phyloP scores from a whole-genome alignment of 2,797 vertebrate species.

The Amphiprion clarkii region DNA sequence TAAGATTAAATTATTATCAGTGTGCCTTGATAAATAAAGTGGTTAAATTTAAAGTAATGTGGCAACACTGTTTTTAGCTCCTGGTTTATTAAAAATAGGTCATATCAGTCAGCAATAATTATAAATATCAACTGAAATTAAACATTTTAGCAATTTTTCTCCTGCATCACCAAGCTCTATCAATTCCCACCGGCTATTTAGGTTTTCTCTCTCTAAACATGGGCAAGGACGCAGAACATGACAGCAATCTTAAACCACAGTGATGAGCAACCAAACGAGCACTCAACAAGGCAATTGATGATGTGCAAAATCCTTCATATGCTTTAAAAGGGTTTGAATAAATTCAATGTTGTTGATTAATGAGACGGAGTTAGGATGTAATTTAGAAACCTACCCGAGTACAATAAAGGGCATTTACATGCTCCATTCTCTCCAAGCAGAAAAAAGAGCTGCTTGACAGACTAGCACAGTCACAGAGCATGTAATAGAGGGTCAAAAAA shows the following conservation, averaged over 20 bases:
- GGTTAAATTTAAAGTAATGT: no score
- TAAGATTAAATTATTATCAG: no score
- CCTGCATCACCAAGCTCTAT: no score
- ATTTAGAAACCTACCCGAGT: not conserved
- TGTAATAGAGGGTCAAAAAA: not conserved
- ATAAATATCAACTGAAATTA: no score
- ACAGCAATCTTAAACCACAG: slow-evolving; percentile 11
- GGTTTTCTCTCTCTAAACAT: not conserved
- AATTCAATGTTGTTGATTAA: not conserved
- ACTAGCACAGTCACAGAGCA: not conserved
- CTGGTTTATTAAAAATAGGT: no score
- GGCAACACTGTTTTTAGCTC: no score
- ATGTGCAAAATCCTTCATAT: not conserved
- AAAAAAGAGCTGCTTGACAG: slow-evolving; percentile 1
- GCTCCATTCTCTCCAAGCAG: slow-evolving; percentile 4
- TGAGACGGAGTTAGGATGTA: not conserved
- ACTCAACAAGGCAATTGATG: not conserved
- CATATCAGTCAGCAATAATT: no score
- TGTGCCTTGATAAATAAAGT: no score
- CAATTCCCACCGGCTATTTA: no score
- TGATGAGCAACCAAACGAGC: not conserved
- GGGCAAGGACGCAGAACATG: not conserved
- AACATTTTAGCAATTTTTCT: no score
- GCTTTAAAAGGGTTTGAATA: not conserved
- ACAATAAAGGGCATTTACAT: not conserved